Evolutionary conservation across 2,113 vertebrate species (phyloP), one percentile per base, ranked within the genome.

Genomic region (Callionymus lyra): DNA sequence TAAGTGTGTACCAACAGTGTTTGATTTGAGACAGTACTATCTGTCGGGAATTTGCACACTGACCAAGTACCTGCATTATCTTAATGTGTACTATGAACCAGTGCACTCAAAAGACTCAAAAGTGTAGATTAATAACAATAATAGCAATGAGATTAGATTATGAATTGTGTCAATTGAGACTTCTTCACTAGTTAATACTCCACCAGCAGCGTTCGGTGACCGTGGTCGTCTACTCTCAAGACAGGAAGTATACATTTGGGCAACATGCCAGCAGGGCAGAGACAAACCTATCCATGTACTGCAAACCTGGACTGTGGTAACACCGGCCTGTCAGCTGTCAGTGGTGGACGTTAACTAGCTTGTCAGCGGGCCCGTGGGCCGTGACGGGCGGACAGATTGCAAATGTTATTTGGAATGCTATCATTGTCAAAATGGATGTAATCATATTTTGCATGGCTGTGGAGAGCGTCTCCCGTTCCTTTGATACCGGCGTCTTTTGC

Each of bases 341-440:
- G 19, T 68, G 16, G 33, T 43, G 46, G 51, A 56, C 31, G 59
- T 64, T 74, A 77, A 79, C 59, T 65, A 60, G 47, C 33, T 63
- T 67, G 76, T 79, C 77, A 74, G 46, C 33, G 31, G 6, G 35
- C 48, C 56, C 34, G 69, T 66, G 63, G 39, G 62, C 53, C 42
- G 15, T 66, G 70, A 74, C 74, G 62, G 49, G 56, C 45, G 70
- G 74, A 74, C 67, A 78, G 74, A 78, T 73, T 81, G 76, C 53
- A 72, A 61, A 66, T 50, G 64, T 68, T 69, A 61, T 75, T 80
- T 79, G 56, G 64, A 46, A 57, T 52, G 50, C 62, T 53, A 60
- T 46, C 55, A 60, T 77, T 72, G 66, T 70, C 63, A 74, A 53
- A 63, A 54, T 50, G 65, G 72, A 68, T 65, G 62, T 62, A 64